Evolutionary conservation across 2,113 vertebrate genomes (phyloP).

Genomic region (Pycnonotus jocosus): DNA sequence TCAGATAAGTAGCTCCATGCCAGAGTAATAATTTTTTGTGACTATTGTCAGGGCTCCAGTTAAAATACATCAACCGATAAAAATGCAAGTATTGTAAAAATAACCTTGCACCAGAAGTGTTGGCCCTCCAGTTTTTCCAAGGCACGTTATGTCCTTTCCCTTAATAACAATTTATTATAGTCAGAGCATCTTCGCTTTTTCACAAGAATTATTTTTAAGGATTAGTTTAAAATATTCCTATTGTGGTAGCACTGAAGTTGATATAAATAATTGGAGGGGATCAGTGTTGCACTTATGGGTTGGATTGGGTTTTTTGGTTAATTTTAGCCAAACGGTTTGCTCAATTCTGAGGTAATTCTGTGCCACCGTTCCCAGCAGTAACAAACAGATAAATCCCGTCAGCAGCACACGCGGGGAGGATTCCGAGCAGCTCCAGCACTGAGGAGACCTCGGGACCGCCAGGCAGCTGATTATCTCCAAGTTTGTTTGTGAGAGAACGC

Average conservation of each 20-base stretch:
- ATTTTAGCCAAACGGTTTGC: not conserved
- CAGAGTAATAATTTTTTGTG: slow-evolving; percentile 70
- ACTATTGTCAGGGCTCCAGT: slow-evolving; percentile 69
- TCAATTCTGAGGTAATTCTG: not conserved
- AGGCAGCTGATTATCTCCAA: not conserved
- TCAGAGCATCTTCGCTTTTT: not conserved
- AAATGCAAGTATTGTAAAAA: slow-evolving; percentile 73
- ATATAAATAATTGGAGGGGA: not conserved
- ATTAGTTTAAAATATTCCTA: not conserved
- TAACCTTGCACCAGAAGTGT: slow-evolving; percentile 64
- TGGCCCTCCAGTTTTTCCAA: not conserved
- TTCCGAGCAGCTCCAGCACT: not conserved
- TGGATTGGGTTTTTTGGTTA: slow-evolving; percentile 26
- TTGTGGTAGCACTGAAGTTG: not conserved
- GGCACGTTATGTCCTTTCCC: not conserved
- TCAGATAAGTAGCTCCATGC: slow-evolving; percentile 71
- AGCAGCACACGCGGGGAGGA: not conserved
- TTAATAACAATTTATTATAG: not conserved
- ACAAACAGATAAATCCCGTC: not conserved
- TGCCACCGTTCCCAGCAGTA: not conserved
- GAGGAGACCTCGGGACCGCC: not conserved
- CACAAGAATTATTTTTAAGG: not conserved
- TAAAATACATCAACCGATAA: slow-evolving; percentile 72
- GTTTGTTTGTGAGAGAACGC: not conserved
- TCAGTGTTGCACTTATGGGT: not conserved